Evolutionary conservation across 2,113 vertebrate genomes (phyloP).

Genomic region (Meriones unguiculatus): DNA sequence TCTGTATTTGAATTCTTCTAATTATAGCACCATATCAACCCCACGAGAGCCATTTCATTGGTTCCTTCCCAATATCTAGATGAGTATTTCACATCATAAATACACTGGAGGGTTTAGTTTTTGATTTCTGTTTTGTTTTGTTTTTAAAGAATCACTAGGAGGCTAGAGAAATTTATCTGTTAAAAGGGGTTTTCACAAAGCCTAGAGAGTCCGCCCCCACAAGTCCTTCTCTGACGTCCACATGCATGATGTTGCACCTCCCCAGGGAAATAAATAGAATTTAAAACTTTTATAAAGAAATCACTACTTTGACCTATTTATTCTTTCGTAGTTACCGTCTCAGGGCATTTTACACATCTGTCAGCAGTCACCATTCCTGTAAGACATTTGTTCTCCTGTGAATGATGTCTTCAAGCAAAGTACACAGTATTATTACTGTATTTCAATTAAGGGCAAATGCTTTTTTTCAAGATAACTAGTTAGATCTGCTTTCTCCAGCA

Average conservation of each 20-base stretch:
- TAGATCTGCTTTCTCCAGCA: not conserved
- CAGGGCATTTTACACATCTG: not conserved
- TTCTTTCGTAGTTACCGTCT: not conserved
- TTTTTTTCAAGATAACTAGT: not conserved
- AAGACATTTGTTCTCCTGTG: not conserved
- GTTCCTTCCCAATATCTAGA: not conserved
- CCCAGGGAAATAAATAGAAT: not conserved
- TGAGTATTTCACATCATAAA: not conserved
- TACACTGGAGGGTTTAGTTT: not conserved
- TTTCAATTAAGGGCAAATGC: not conserved
- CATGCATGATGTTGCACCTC: not conserved
- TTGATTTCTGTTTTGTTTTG: too few relatives aligned
- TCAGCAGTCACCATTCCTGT: not conserved
- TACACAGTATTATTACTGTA: not conserved
- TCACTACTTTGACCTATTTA: not conserved
- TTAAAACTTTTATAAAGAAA: not conserved
- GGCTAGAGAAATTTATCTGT: not conserved
- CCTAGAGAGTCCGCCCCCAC: not conserved
- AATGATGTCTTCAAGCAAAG: not conserved
- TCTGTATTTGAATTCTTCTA: not conserved
- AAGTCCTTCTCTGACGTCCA: not conserved
- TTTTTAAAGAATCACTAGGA: not conserved
- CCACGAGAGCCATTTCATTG: not conserved
- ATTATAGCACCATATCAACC: not conserved
- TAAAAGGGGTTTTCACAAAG: not conserved